Conservation (phyloP, 2,797 vertebrate species). For the Oceanodroma leucorhoa region DNA sequence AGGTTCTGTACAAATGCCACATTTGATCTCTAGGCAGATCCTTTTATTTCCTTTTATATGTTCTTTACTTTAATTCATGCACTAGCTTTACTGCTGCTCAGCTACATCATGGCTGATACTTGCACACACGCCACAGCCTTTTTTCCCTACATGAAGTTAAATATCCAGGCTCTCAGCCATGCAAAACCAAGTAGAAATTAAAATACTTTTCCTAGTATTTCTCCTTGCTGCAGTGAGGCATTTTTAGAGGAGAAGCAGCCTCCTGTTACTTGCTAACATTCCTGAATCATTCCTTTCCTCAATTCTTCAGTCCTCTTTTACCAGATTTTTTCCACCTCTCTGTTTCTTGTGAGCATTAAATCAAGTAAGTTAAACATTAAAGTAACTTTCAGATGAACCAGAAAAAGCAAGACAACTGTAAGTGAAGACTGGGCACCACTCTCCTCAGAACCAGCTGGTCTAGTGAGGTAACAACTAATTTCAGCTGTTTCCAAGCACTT, state of each 20-base stretch:
- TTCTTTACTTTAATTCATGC: conserved; percentile 70
- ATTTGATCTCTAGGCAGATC: conserved; percentile 72
- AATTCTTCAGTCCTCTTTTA: background rate
- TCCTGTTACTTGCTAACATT: background rate
- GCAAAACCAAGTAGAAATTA: conserved; percentile 11
- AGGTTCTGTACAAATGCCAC: conserved; percentile 71
- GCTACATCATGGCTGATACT: conserved; percentile 5
- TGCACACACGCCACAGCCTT: background rate
- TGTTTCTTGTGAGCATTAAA: conserved; percentile 20
- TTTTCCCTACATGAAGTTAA: conserved; percentile 29
- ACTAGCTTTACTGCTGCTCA: conserved; percentile 46
- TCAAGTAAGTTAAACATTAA: conserved; percentile 22
- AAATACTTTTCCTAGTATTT: conserved; percentile 3
- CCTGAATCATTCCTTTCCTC: background rate
- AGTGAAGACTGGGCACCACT: background rate
- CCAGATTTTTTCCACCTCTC: background rate
- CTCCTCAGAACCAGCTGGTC: conserved; percentile 1
- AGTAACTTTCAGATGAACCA: conserved; percentile 18
- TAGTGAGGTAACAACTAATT: background rate
- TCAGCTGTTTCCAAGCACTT: conserved; percentile 29
- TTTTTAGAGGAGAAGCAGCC: background rate
- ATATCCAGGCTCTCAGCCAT: conserved; percentile 28
- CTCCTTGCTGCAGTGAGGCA: background rate
- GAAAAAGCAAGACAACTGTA: background rate
- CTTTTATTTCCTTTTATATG: conserved; percentile 70